Evolutionary conservation across 2,888 invertebrate genomes (phyloP).

Genomic region (Himalopsyche tibetana): DNA sequence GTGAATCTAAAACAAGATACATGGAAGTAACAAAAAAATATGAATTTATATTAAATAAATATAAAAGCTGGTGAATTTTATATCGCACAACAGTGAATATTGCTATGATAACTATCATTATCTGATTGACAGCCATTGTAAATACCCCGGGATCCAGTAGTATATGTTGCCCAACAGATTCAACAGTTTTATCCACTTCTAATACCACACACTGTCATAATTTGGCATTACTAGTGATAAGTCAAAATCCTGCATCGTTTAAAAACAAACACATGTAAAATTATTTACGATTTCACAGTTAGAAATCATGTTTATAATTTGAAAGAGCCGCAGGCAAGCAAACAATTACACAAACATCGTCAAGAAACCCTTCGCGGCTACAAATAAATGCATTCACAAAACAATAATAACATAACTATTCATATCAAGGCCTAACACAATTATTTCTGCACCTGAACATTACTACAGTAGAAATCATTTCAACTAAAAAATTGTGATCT

Average conservation of each 20-base stretch:
- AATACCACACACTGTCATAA: background rate
- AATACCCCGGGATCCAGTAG: background rate
- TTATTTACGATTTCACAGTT: too few species aligned
- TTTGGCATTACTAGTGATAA: background rate
- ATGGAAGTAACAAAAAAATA: background rate
- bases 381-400: too few species aligned
- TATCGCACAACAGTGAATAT: background rate
- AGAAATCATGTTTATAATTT: too few species aligned
- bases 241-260: constrained; percentile 7
- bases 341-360: too few species aligned
- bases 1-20: background rate
- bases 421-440: too few species aligned
- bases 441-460: too few species aligned
- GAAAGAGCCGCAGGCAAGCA: too few species aligned
- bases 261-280: constrained; percentile 10
- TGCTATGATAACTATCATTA: background rate
- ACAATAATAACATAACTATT: too few species aligned
- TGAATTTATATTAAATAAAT: background rate
- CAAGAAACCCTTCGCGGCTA: too few species aligned
- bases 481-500: too few species aligned
- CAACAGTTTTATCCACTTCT: constrained; percentile 6
- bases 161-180: background rate
- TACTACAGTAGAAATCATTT: too few species aligned
- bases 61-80: background rate
- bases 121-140: background rate